These are phyloP conservation scores for Eurypyga helias DNA, from an alignment of 2,113 vertebrate genomes.

Conservation along the genomic window DNA sequence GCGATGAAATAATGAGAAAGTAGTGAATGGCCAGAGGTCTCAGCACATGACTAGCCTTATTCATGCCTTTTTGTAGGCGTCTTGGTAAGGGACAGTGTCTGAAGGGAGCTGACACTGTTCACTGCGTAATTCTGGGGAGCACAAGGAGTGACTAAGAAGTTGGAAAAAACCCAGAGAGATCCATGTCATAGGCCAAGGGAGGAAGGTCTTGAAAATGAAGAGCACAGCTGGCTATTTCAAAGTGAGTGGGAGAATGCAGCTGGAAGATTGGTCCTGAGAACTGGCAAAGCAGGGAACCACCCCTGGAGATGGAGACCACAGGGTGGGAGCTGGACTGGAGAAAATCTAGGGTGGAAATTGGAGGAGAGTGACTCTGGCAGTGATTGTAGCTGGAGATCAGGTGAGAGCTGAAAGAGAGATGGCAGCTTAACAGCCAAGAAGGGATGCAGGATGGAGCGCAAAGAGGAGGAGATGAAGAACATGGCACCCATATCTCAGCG, in stretches of 20 bases:
- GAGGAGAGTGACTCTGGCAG: neutral
- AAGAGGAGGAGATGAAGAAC: neutral
- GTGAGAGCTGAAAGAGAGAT: neutral
- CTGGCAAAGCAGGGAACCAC: neutral
- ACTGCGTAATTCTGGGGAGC: neutral
- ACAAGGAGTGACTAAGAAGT: neutral
- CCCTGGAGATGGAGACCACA: neutral
- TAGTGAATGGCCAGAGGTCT: neutral
- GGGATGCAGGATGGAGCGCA: neutral
- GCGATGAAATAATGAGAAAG: slow-evolving; percentile 34
- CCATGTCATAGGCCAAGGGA: neutral
- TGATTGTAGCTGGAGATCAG: neutral
- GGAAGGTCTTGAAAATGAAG: neutral
- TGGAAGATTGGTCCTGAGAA: neutral
- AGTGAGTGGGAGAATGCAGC: neutral
- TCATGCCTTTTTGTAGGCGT: slow-evolving; percentile 38
- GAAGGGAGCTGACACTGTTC: neutral
- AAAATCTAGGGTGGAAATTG: neutral
- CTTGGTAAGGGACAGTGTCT: neutral
- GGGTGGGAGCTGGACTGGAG: neutral
- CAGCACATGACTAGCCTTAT: slow-evolving; percentile 60
- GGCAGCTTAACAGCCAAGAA: neutral
- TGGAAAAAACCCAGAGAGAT: neutral
- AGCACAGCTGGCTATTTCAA: neutral
- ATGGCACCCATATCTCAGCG: neutral